Evolutionary conservation across 2,888 invertebrate genomes (phyloP), one percentile per base, ranked within the genome.

Genomic region (Mystacides longicornis): DNA sequence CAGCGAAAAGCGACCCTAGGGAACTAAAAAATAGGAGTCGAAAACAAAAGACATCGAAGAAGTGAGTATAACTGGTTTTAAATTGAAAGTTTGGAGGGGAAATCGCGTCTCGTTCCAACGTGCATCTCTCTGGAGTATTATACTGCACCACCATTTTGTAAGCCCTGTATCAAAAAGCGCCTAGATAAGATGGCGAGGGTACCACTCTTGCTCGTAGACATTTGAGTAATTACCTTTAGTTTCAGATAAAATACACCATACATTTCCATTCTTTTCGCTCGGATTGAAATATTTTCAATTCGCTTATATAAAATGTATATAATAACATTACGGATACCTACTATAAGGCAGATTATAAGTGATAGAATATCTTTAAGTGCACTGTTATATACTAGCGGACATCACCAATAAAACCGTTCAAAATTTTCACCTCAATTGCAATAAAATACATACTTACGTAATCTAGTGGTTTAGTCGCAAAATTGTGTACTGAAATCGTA

Each of bases 151-250:
- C 37, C n/a, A 37, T 37, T 37, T 37, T 3, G 16, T 37, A 37
- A 7, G 3, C 14, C 14, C 3, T 14, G n/a, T 14, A n/a, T 37
- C 37, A 37, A 37, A 37, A 37, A 37, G 37, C 37, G 37, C 37
- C 37, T 37, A 37, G 37, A 37, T 37, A 37, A 37, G 37, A 37
- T 37, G 14, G 37, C 37, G 16, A n/a, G 16, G 37, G 37, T 37
- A 37, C 37, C n/a, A 3, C 23, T 16, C 52, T 18, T 16, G 20
- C 31, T n/a, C 52, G 31, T 11, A 52, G 47, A 47, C 52, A 31
- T 52, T 52, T 52, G 52, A 52, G 46, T 52, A 52, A 54, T 54
- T 54, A 50, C 31, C 42, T 31, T 27, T 27, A 16, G 54, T 31
- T 27, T 27, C 43, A 19, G 49, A 50, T 54, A 50, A 54, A 52